phyloP scores from a whole-genome alignment of 2,113 vertebrate genomes.

The Callaeas wilsoni region DNA sequence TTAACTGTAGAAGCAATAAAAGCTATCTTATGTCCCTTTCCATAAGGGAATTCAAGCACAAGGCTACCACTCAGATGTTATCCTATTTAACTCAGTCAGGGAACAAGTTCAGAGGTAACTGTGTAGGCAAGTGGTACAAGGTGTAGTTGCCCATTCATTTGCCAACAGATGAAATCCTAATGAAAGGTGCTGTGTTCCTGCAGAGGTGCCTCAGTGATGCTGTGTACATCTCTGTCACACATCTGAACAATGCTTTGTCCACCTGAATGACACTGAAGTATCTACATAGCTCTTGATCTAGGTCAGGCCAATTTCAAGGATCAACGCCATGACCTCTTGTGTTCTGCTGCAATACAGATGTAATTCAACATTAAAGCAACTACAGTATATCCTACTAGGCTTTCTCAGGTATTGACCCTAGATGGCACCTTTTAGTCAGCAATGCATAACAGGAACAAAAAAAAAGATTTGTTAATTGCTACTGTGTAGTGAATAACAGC shows the following conservation, averaged over 20 bases:
- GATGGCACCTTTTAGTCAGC: not conserved
- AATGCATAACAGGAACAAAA: not conserved
- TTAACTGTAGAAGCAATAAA: not conserved
- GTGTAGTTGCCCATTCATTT: not conserved
- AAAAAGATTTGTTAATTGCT: not conserved
- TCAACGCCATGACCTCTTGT: not conserved
- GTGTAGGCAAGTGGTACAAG: not conserved
- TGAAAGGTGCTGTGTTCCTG: not conserved
- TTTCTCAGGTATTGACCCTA: not conserved
- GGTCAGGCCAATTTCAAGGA: conserved; percentile 48
- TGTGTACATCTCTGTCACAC: not conserved
- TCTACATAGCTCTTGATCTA: not conserved
- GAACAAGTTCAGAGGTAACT: not conserved
- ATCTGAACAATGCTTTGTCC: not conserved
- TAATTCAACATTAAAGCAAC: not conserved
- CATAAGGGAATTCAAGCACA: not conserved
- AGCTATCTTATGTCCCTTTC: not conserved
- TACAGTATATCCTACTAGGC: not conserved
- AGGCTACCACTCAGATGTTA: not conserved
- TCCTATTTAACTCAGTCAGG: not conserved
- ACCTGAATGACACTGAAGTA: not conserved
- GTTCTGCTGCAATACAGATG: not conserved
- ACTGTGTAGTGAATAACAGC: not conserved
- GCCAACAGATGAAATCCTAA: not conserved
- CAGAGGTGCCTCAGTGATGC: not conserved